These are phyloP conservation scores for Athene noctua DNA, from an alignment of 2,113 vertebrate genomes.

Conservation along the genomic window DNA sequence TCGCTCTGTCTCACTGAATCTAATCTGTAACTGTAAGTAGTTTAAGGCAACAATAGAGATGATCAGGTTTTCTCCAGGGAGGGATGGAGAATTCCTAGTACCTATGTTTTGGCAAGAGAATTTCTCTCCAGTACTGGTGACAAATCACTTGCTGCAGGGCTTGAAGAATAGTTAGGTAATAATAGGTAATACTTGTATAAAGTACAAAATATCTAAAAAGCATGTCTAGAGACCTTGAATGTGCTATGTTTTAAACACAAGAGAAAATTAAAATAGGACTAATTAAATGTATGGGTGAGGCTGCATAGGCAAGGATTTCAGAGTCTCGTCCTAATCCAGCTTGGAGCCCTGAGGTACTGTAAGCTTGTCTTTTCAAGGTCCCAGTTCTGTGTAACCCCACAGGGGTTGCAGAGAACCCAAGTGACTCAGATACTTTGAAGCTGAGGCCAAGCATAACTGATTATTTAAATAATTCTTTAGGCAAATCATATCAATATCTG, in stretches of 20 bases:
- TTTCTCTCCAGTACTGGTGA: not conserved
- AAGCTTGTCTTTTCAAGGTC: not conserved
- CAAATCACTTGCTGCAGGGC: not conserved
- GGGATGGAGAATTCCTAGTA: not conserved
- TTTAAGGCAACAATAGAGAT: not conserved
- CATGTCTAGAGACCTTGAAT: not conserved
- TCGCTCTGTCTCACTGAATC: not conserved
- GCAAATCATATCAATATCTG: not conserved
- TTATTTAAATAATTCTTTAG: not conserved
- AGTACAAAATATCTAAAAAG: not conserved
- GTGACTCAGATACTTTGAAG: not conserved
- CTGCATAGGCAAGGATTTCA: not conserved
- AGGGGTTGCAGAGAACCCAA: not conserved
- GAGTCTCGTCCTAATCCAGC: rapidly evolving
- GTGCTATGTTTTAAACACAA: not conserved
- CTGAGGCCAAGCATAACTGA: not conserved
- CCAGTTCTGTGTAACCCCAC: not conserved
- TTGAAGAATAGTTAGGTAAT: not conserved
- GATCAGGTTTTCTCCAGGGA: not conserved
- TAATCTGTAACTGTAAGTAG: not conserved
- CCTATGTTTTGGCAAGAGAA: not conserved
- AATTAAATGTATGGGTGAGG: not conserved
- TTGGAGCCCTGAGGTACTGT: not conserved
- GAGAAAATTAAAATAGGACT: not conserved
- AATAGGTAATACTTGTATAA: not conserved